phyloP scores from a whole-genome alignment of 2,797 vertebrate genomes.

The Pipistrellus nathusii region DNA sequence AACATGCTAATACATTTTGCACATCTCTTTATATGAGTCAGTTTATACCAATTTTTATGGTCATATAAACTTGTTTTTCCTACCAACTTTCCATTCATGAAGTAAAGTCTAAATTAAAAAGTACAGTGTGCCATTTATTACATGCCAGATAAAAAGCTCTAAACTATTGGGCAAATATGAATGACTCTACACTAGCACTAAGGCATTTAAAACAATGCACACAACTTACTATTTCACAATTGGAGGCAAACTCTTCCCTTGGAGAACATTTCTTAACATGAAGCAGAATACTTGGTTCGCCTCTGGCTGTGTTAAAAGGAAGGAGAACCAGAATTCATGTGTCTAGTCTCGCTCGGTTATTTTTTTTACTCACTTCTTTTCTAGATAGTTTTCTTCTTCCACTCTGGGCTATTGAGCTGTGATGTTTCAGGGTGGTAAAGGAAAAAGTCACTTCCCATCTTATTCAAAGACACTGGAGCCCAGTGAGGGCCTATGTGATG shows the following conservation, averaged over 20 bases:
- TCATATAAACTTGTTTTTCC: background rate
- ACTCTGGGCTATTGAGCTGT: background rate
- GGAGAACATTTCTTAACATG: constrained; percentile 33
- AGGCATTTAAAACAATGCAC: constrained; percentile 16
- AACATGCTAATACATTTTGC: background rate
- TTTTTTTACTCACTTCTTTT: background rate
- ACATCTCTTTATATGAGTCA: background rate
- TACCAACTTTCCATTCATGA: background rate
- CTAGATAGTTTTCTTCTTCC: background rate
- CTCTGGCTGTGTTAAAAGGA: background rate
- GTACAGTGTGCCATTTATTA: background rate
- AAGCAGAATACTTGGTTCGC: constrained; percentile 5
- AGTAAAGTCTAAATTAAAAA: constrained; percentile 18
- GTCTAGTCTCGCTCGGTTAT: background rate
- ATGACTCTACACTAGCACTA: background rate
- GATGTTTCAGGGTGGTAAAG: background rate
- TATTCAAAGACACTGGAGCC: background rate
- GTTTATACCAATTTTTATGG: background rate
- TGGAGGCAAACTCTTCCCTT: constrained; percentile 34
- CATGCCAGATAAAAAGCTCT: background rate
- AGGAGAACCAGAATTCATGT: background rate
- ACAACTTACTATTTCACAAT: constrained; percentile 1
- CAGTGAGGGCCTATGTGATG: too few species aligned
- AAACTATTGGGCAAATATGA: background rate
- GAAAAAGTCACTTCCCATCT: background rate